phyloP scores from a whole-genome alignment of 2,888 invertebrate genomes.

The Autographa pulchrina region DNA sequence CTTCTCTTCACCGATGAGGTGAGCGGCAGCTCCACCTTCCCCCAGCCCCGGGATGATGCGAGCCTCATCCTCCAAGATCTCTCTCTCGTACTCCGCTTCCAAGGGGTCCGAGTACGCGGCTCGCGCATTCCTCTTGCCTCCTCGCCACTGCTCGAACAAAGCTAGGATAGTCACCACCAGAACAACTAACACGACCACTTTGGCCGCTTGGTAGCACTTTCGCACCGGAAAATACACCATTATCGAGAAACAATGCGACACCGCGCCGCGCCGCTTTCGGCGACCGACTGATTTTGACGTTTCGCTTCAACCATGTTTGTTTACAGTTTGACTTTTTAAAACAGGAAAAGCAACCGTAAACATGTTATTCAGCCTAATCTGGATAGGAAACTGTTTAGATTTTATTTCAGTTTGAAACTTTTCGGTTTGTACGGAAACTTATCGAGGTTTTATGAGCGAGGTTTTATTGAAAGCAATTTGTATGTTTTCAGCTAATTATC shows the following conservation, averaged over 20 bases:
- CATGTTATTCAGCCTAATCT: constrained; percentile 85
- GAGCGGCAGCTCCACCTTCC: constrained; percentile 91
- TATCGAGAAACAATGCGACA: constrained; percentile 53
- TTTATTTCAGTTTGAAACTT: constrained; percentile 30
- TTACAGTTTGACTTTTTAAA: constrained; percentile 76
- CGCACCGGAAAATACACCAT: constrained; percentile 81
- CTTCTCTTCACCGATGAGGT: constrained; percentile 91
- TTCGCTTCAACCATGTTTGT: constrained; percentile 71
- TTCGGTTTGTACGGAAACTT: constrained; percentile 10
- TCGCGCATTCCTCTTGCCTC: constrained; percentile 74
- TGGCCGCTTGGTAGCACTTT: constrained; percentile 81
- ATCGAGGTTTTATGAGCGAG: constrained; percentile 14
- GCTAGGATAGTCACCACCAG: constrained; percentile 76
- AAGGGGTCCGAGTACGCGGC: constrained; percentile 67
- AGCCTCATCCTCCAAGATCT: constrained; percentile 90
- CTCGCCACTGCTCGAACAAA: constrained; percentile 84
- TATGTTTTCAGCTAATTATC: constrained; percentile 7
- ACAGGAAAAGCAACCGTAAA: constrained; percentile 89
- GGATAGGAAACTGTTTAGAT: constrained; percentile 51
- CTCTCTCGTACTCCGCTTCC: constrained; percentile 80
- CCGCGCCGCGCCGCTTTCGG: constrained; percentile 62
- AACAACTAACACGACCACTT: constrained; percentile 73
- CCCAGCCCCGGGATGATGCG: constrained; percentile 92
- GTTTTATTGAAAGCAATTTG: constrained; percentile 10
- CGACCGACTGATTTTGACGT: constrained; percentile 74